These are phyloP conservation scores for Setophaga coronata DNA, from an alignment of 2,113 vertebrate species.

Conservation along the genomic window DNA sequence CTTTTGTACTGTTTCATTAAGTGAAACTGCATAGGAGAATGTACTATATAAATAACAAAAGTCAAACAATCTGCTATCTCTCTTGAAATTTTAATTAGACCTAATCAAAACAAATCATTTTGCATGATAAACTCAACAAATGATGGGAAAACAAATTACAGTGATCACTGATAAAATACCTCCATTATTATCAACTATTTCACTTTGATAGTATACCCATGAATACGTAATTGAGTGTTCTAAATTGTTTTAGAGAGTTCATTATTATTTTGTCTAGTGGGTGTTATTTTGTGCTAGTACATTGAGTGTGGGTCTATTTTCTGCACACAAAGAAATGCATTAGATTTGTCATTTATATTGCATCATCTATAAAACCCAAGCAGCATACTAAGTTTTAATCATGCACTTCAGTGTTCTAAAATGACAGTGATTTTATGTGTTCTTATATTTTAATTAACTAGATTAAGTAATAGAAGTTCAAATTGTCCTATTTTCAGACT, in stretches of 20 bases:
- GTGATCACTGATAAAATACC: slow-evolving; percentile 13
- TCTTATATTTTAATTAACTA: slow-evolving; percentile 16
- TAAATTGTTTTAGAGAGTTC: background rate
- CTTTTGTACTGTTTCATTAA: background rate
- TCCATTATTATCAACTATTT: slow-evolving; percentile 4
- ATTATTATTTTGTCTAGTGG: background rate
- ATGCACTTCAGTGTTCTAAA: background rate
- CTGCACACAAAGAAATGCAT: background rate
- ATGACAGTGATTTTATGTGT: background rate
- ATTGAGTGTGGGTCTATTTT: background rate
- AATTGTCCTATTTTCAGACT: background rate
- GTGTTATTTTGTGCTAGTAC: background rate
- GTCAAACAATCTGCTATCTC: background rate
- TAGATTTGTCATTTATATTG: background rate
- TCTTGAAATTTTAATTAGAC: slow-evolving; percentile 16
- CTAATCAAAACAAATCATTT: slow-evolving; percentile 31
- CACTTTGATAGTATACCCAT: background rate
- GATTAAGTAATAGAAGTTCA: background rate
- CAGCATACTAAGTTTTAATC: background rate
- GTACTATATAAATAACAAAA: background rate
- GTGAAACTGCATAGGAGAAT: background rate
- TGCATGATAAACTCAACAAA: slow-evolving; percentile 8
- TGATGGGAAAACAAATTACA: slow-evolving; percentile 19
- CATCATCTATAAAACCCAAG: background rate
- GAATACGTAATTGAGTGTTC: background rate